Evolutionary conservation across 2,888 invertebrate genomes (phyloP).

Genomic region (Tinea semifulvella): DNA sequence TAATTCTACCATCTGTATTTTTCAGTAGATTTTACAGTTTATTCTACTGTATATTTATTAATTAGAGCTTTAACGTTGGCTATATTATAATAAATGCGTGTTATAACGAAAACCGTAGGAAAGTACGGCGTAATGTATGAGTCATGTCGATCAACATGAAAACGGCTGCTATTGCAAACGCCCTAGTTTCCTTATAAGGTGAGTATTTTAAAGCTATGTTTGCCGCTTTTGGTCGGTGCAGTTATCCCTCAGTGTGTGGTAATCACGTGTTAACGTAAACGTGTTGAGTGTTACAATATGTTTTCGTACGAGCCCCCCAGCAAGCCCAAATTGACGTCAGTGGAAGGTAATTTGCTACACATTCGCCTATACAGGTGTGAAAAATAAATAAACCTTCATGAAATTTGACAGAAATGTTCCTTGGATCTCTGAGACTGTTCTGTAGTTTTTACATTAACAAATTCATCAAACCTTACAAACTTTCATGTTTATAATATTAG

Average conservation of each 20-base stretch:
- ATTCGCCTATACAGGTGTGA: too few relatives aligned
- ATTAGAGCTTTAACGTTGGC: conserved; percentile 13
- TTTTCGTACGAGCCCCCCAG: conserved; percentile 79
- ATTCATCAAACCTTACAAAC: too few relatives aligned
- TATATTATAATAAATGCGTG: not conserved
- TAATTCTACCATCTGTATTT: conserved; percentile 5
- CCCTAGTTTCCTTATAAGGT: conserved; percentile 70
- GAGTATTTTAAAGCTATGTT: conserved; percentile 63
- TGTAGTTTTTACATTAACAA: too few relatives aligned
- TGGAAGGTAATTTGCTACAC: conserved; percentile 77
- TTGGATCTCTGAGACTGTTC: too few relatives aligned
- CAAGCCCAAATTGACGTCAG: conserved; percentile 76
- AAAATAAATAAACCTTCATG: too few relatives aligned
- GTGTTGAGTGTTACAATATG: conserved; percentile 46
- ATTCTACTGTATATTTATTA: conserved; percentile 15
- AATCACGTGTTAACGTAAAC: not conserved
- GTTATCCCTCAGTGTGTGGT: conserved; percentile 14
- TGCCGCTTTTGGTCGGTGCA: conserved; percentile 26
- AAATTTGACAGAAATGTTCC: too few relatives aligned
- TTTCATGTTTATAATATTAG: too few relatives aligned
- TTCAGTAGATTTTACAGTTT: not conserved
- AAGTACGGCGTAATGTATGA: conserved; percentile 31
- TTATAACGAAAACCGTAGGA: conserved; percentile 23
- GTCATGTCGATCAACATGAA: conserved; percentile 60
- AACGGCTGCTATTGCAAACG: conserved; percentile 52